Base-by-base conservation (phyloP, 2,797 vertebrate species). In the Acipenser ruthenus region DNA sequence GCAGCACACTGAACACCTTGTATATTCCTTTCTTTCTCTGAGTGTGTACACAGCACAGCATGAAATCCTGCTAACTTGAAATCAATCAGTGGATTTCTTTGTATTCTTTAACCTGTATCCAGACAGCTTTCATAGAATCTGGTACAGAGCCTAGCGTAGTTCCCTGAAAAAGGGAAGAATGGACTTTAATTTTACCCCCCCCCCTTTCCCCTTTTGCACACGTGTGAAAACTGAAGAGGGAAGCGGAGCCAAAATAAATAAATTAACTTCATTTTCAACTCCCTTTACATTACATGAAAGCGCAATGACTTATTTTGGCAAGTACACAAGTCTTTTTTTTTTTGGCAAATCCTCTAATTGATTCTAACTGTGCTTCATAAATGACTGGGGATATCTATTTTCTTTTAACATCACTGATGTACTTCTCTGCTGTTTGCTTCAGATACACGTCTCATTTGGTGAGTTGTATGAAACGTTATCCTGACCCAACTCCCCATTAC, bases 161-260 rank as follows among this genome's bases (percentile, higher is more conserved):
- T 23, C 23, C 15, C 18, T 37, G 8, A 8, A 12, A 62, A 62
- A 37, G 47, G 60, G 13, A 62, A 62, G 60, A 48, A 18, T n/a
- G 6, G 11, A 11, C 55, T 58, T 58, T 58, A 9, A 8, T 62
- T 8, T 37, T 6, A 37, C 61, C 63, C 70, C 67, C 73, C 73
- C 71, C 23, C 23, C 23, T 73, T 55, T 55, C 52, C n/a, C 52
- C 9, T 4, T 55, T 55, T n/a, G 52, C 71, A 71, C 71, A 75
- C 75, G 78, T 71, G 75, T 6, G 52, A 80, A 78, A 80, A 76
- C 73, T 71, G 75, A 75, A 74, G 75, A 75, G 71, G 6, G 66
- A 68, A 65, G 65, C 0, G 11, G 72, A 74, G 83, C 84, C 86
- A 87, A 86, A 84, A 83, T 82, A 81, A 88, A 88, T 81, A 86